These are phyloP conservation scores for Gadopsis bispinosus DNA, from an alignment of 2,797 vertebrate species.

Conservation along the genomic window DNA sequence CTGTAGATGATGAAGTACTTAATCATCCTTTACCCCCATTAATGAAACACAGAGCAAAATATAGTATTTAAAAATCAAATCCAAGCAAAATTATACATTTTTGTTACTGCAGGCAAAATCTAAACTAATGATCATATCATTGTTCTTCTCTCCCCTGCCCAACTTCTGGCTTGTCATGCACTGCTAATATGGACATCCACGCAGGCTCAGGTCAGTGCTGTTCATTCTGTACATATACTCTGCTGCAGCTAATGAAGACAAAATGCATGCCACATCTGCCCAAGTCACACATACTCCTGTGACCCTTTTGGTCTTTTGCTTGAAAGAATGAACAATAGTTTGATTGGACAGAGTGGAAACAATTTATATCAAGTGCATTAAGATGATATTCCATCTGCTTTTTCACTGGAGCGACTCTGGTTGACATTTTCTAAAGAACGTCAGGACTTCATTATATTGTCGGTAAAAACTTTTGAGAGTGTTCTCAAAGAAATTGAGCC, in stretches of 20 bases:
- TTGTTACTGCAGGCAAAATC: constrained; percentile 71
- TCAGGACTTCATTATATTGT: constrained; percentile 57
- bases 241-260: constrained; percentile 79
- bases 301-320: constrained; percentile 48
- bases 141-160: constrained; percentile 84
- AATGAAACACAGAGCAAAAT: constrained; percentile 56
- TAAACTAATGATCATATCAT: constrained; percentile 92
- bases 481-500: constrained; percentile 44
- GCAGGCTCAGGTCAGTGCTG: constrained; percentile 98
- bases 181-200: constrained; percentile 96
- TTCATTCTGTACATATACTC: constrained; percentile 87
- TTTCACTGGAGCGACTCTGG: constrained; percentile 41
- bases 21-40: constrained; percentile 65
- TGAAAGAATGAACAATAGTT: constrained; percentile 58
- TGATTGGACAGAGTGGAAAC: constrained; percentile 48
- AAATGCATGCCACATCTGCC: constrained; percentile 74
- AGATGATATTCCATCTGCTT: constrained; percentile 52
- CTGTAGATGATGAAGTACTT: constrained; percentile 67
- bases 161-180: constrained; percentile 92
- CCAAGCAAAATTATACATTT: constrained; percentile 63
- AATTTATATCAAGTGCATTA: constrained; percentile 52
- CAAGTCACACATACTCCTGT: constrained; percentile 32
- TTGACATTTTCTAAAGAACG: constrained; percentile 49
- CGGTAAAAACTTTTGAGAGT: constrained; percentile 44
- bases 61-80: constrained; percentile 45